A percentile compares a stretch with the other conserved stretches of the same genome.
Evolutionary conservation across 2,888 invertebrate species (phyloP).

Genomic region (Teleiodes luculella): DNA sequence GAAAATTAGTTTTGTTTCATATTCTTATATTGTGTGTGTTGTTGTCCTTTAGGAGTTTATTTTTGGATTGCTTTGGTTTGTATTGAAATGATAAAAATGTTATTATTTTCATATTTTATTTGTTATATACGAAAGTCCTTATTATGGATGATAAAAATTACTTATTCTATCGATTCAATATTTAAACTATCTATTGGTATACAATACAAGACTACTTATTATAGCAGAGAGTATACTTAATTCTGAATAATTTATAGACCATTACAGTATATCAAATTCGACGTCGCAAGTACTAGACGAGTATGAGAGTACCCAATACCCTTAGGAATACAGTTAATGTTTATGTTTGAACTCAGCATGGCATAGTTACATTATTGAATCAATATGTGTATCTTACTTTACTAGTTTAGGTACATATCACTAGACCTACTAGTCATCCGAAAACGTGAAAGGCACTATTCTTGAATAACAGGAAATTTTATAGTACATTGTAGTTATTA

Average conservation of each 20-base stretch:
- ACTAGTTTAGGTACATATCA: slow-evolving; percentile 31
- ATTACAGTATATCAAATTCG: slow-evolving; percentile 51
- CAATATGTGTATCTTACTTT: slow-evolving; percentile 24
- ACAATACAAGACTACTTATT: slow-evolving; percentile 44
- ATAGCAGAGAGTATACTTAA: slow-evolving; percentile 15
- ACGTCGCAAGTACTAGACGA: slow-evolving; percentile 37
- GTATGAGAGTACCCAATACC: slow-evolving; percentile 26
- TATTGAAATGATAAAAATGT: slow-evolving; percentile 17
- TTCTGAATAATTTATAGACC: slow-evolving; percentile 44
- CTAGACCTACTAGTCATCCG: slow-evolving; percentile 47
- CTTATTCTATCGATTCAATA: slow-evolving; percentile 60
- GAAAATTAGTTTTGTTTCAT: too few relatives aligned
- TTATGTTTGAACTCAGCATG: not conserved
- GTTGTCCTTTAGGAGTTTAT: too few relatives aligned
- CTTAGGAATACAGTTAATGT: not conserved
- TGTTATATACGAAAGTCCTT: slow-evolving; percentile 57
- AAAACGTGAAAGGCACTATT: slow-evolving; percentile 70
- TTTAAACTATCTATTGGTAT: slow-evolving; percentile 49
- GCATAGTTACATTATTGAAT: slow-evolving; percentile 30
- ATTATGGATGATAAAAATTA: slow-evolving; percentile 56
- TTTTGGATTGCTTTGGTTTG: too few relatives aligned
- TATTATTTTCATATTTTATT: slow-evolving; percentile 40
- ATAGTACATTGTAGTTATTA: slow-evolving; percentile 4
- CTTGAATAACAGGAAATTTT: slow-evolving; percentile 49
- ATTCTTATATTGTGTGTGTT: too few relatives aligned